Conservation (phyloP, 1,140 invertebrate species). For the Drosophila repletoides region DNA sequence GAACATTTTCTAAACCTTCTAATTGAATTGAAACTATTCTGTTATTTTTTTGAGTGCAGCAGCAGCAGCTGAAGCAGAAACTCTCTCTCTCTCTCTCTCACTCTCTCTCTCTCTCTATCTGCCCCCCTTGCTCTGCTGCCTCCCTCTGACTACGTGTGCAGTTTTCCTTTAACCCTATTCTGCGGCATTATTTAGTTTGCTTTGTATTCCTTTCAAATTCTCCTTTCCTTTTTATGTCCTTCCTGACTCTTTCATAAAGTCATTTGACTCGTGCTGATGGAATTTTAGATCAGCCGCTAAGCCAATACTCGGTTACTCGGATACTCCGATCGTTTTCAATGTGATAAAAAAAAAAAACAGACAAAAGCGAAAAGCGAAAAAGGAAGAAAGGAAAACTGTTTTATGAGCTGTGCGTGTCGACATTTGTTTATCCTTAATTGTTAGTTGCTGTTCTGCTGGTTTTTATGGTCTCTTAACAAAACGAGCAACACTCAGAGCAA, state of each 20-base stretch:
- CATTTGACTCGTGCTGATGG: constrained; percentile 60
- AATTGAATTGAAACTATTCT: too few species aligned
- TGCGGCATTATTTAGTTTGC: constrained; percentile 46
- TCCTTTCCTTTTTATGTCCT: constrained; percentile 32
- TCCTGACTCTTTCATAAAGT: constrained; percentile 53
- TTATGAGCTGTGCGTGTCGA: constrained; percentile 60
- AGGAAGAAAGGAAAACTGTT: constrained; percentile 42
- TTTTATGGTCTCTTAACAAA: neutral
- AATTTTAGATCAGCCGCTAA: constrained; percentile 50
- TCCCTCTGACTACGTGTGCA: constrained; percentile 34
- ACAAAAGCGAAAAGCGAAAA: constrained; percentile 5
- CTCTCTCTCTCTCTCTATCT: too few species aligned
- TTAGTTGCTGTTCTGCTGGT: neutral
- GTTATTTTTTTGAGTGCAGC: too few species aligned
- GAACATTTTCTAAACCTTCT: too few species aligned
- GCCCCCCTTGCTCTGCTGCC: too few species aligned
- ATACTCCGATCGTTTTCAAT: constrained; percentile 11
- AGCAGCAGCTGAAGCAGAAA: constrained; percentile 3
- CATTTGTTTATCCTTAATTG: constrained; percentile 38
- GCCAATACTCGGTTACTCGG: constrained; percentile 5
- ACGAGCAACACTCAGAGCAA: neutral
- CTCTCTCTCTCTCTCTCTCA: too few species aligned
- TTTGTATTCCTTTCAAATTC: constrained; percentile 31
- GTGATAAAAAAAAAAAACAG: constrained; percentile 12
- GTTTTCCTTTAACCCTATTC: constrained; percentile 36